These are phyloP conservation scores for Tyria jacobaeae DNA, from an alignment of 2,888 invertebrate species.

Conservation along the genomic window DNA sequence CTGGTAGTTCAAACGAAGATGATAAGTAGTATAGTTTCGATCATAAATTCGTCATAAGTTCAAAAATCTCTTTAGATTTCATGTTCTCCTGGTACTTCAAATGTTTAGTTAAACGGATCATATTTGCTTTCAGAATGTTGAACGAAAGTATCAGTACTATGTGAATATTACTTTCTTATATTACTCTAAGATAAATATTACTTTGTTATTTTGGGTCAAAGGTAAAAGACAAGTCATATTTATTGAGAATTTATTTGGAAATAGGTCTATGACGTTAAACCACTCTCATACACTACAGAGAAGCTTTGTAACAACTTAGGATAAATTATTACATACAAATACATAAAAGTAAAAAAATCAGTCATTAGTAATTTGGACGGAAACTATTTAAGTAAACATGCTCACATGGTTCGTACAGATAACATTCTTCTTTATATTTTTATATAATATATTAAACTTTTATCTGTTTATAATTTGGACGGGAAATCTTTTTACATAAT, in stretches of 20 bases:
- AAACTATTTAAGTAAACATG: slow-evolving; percentile 82
- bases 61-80: too few species aligned
- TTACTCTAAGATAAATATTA: too few species aligned
- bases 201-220: too few species aligned
- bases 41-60: too few species aligned
- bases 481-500: slow-evolving; percentile 62
- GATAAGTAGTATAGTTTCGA: too few species aligned
- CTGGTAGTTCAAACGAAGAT: too few species aligned
- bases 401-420: slow-evolving; percentile 54
- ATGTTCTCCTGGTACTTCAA: too few species aligned
- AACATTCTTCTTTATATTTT: slow-evolving; percentile 64
- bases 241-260: slow-evolving; percentile 72
- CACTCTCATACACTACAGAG: slow-evolving; percentile 65
- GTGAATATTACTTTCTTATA: too few species aligned
- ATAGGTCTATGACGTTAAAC: slow-evolving; percentile 74
- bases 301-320: slow-evolving; percentile 71
- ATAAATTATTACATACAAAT: slow-evolving; percentile 63
- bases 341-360: slow-evolving; percentile 73
- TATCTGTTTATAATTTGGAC: slow-evolving; percentile 59
- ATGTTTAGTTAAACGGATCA: too few species aligned
- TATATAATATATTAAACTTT: slow-evolving; percentile 34
- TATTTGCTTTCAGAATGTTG: too few species aligned
- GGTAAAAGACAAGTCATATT: slow-evolving; percentile 23
- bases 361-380: slow-evolving; percentile 85
- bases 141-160: too few species aligned